Evolutionary conservation across 2,888 invertebrate species (phyloP), one percentile per base, ranked within the genome.

Genomic region (Acronicta alni): DNA sequence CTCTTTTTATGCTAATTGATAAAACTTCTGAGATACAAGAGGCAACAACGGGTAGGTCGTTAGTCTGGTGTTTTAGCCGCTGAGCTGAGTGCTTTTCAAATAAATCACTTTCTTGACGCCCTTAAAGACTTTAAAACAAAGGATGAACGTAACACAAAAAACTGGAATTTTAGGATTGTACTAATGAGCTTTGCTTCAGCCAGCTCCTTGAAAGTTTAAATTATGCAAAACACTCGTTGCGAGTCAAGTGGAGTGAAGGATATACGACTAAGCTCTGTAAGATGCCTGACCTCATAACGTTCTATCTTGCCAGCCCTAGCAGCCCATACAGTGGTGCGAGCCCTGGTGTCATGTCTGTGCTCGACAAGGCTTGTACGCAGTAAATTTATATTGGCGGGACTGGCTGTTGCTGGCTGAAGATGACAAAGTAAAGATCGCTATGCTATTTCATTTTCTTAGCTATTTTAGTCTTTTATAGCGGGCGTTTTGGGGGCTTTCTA

Each of bases 171-270:
- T 16, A 49, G 43, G 30, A 46, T 38, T 47, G 20, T 53, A 47
- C 35, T 53, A 57, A 62, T 58, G 45, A 20, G 17, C 10, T 47
- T 42, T 8, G 10, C 18, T 57, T 56, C 16, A 55, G 17, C 20
- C 44, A 26, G 37, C 39, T 54, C 56, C 32, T 47, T 42, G 16
- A 51, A 68, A 73, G 47, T 59, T 59, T 57, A 63, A 67, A 59
- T 58, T 54, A 68, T 54, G 39, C 42, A 63, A 41, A 54, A 45
- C 44, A 38, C 23, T 46, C n/a, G 35, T 17, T 38, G 49, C 49
- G 38, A n/a, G 30, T 44, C 16, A n/a, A 54, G 44, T 32, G 30
- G n/a, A 38, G 18, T 62, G 35, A 38, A 30, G 44, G 51, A 52
- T 57, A 59, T 39, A 41, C 8, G 35, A 20, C 42, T 37, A 35